These are phyloP conservation scores for Diloba caeruleocephala DNA, from an alignment of 2,888 invertebrate genomes.

Conservation along the genomic window DNA sequence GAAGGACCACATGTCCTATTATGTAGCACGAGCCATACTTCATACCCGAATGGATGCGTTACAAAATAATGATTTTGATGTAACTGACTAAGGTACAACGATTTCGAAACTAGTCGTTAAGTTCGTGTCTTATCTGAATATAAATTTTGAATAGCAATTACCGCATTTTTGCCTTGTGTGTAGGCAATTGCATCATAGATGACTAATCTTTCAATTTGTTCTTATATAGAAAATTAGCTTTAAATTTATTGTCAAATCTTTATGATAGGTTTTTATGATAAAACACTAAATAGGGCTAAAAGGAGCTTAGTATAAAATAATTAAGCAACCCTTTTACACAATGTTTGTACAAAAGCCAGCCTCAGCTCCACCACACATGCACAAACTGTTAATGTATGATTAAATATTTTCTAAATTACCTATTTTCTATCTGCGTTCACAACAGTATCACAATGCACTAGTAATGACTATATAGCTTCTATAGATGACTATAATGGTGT, in stretches of 20 bases:
- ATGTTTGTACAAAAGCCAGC: conserved; percentile 57
- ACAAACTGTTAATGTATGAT: conserved; percentile 62
- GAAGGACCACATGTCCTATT: conserved; percentile 36
- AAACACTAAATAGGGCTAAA: conserved; percentile 29
- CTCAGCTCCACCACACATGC: conserved; percentile 65
- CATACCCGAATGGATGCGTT: conserved; percentile 7
- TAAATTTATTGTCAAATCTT: conserved; percentile 11
- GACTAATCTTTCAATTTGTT: conserved; percentile 29
- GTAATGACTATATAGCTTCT: conserved; percentile 26
- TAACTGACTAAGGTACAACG: conserved; percentile 5
- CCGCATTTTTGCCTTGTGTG: conserved; percentile 15
- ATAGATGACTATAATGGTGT: conserved; percentile 25
- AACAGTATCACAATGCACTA: conserved; percentile 51
- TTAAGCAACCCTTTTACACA: conserved; percentile 53
- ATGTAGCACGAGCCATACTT: conserved; percentile 12
- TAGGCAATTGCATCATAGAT: conserved; percentile 27
- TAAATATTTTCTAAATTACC: conserved; percentile 53
- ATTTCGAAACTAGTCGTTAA: conserved; percentile 10
- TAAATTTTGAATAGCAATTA: conserved; percentile 24
- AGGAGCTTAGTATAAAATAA: conserved; percentile 50
- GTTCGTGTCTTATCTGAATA: conserved; percentile 3
- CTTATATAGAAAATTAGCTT: not conserved
- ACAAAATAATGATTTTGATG: conserved; percentile 4
- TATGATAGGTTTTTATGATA: conserved; percentile 18
- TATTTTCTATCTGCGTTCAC: conserved; percentile 45